Percentiles rank a stretch among this genome's conserved stretches.
These are phyloP conservation scores for Cantharis flavilabris DNA, from an alignment of 2,888 invertebrate genomes.

Conservation along the genomic window DNA sequence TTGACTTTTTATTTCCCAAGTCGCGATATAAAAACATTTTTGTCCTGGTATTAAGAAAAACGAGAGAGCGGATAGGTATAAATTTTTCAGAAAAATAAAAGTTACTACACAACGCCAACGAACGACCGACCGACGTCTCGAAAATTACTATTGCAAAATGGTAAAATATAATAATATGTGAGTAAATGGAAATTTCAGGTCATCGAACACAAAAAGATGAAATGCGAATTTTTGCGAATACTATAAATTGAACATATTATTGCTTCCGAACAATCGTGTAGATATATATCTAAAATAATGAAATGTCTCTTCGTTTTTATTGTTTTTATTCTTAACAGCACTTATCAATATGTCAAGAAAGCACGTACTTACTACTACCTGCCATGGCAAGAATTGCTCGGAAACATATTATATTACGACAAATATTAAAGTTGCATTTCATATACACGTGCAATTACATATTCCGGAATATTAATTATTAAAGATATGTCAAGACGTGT, in stretches of 20 bases:
- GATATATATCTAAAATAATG: not conserved
- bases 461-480: constrained; percentile 27
- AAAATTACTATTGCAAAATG: not conserved
- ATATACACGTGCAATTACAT: constrained; percentile 25
- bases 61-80: not conserved
- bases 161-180: not conserved
- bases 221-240: not conserved
- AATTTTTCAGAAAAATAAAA: not conserved
- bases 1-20: not conserved
- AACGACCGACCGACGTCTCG: not conserved
- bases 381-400: not conserved
- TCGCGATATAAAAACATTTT: not conserved
- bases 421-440: constrained; percentile 10
- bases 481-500: constrained; percentile 24
- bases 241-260: not conserved
- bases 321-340: not conserved
- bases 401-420: not conserved
- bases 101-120: not conserved
- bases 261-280: not conserved
- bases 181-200: not conserved
- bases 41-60: not conserved
- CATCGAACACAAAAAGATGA: not conserved
- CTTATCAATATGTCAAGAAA: not conserved
- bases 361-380: constrained; percentile 6
- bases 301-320: not conserved